phyloP scores from a whole-genome alignment of 2,888 invertebrate species.

The Tinea pellionella region DNA sequence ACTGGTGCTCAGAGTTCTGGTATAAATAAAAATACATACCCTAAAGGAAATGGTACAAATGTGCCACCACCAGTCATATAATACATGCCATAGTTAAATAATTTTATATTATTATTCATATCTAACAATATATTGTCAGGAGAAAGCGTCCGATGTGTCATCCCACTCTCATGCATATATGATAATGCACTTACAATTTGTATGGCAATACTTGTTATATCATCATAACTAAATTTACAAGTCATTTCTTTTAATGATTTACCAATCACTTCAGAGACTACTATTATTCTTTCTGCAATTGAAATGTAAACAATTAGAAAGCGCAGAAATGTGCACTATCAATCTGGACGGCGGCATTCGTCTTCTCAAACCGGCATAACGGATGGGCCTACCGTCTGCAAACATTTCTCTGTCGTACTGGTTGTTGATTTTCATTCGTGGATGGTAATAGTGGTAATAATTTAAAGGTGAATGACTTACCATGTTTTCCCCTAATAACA shows the following conservation, averaged over 20 bases:
- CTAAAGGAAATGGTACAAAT: slow-evolving; percentile 90
- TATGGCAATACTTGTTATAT: slow-evolving; percentile 74
- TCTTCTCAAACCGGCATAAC: too few species aligned
- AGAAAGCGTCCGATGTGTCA: slow-evolving; percentile 84
- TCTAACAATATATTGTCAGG: slow-evolving; percentile 86
- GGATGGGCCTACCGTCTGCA: too few species aligned
- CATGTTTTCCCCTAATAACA: slow-evolving; percentile 93
- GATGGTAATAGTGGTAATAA: slow-evolving; percentile 16
- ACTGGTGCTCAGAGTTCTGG: too few species aligned
- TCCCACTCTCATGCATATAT: slow-evolving; percentile 77
- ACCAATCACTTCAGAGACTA: slow-evolving; percentile 84
- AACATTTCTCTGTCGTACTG: too few species aligned
- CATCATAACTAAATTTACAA: slow-evolving; percentile 45
- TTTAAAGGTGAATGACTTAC: slow-evolving; percentile 53
- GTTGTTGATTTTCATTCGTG: too few species aligned
- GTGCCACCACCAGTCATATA: slow-evolving; percentile 89
- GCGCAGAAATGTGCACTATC: too few species aligned
- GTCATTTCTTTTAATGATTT: slow-evolving; percentile 70
- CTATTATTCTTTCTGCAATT: slow-evolving; percentile 79
- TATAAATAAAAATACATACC: slow-evolving; percentile 61
- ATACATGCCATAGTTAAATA: slow-evolving; percentile 94
- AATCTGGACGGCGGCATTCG: too few species aligned
- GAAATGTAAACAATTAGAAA: slow-evolving; percentile 4
- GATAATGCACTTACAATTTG: slow-evolving; percentile 80
- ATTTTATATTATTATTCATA: slow-evolving; percentile 77